Base-by-base conservation (phyloP, 2,888 invertebrate species). In the Catotricha subobsoleta region DNA sequence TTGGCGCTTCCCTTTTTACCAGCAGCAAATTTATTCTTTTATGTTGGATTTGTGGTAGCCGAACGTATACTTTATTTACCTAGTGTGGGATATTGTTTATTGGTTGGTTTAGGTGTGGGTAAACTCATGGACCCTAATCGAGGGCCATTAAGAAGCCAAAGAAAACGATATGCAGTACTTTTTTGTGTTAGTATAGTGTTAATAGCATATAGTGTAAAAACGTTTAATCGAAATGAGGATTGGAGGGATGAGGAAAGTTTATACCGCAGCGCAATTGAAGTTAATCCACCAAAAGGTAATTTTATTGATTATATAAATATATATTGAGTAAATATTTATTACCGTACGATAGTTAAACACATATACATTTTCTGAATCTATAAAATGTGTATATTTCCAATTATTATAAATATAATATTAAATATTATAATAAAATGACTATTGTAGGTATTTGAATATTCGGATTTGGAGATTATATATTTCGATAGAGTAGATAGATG, bases 271-370 rank as follows among this genome's bases (percentile, higher is more conserved):
- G 95, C 94, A 19, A 71, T 95, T 49, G 67, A 74, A 52, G 77
- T 94, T 55, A 97, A 95, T 66, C 94, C 95, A 41, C 90, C 95
- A n/a, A 97, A 95, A 83, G 91, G 94, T 92, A 62, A 69, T 66
- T 52, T 39, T 40, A n/a, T 20, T 36, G 9, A 25, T 6, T 25
- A n/a, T n/a, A n/a, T n/a, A n/a, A n/a, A n/a, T n/a, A n/a, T n/a
- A n/a, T n/a, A n/a, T n/a, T n/a, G n/a, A n/a, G n/a, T n/a, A n/a
- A n/a, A n/a, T n/a, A n/a, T n/a, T n/a, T n/a, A n/a, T n/a, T n/a
- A n/a, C n/a, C n/a, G n/a, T n/a, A n/a, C n/a, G n/a, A n/a, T n/a
- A n/a, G n/a, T n/a, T n/a, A n/a, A n/a, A n/a, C n/a, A n/a, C n/a
- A n/a, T n/a, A n/a, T n/a, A n/a, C n/a, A n/a, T n/a, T n/a, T n/a